Conservation (phyloP, 2,888 invertebrate species). For the Pristionchus fissidentatus region DNA sequence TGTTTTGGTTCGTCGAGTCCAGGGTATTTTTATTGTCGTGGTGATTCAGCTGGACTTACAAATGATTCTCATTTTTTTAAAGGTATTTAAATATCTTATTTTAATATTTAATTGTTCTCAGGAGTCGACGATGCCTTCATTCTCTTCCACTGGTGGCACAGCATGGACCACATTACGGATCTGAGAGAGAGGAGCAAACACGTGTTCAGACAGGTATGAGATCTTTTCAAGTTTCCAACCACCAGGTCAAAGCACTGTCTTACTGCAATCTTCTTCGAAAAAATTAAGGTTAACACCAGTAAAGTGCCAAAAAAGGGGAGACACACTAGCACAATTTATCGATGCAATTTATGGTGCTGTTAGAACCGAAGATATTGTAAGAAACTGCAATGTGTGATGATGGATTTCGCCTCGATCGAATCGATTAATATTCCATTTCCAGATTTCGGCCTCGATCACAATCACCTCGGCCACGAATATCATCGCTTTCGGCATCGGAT, state of each 20-base stretch:
- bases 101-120: slow-evolving; percentile 13
- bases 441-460: slow-evolving; percentile 69
- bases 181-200: slow-evolving; percentile 31
- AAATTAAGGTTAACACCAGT: too few relatives aligned
- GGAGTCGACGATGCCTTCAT: slow-evolving; percentile 75
- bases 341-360: too few relatives aligned
- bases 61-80: too few relatives aligned
- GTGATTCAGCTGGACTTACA: too few relatives aligned
- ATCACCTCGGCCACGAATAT: slow-evolving; percentile 74
- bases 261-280: not conserved
- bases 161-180: slow-evolving; percentile 54
- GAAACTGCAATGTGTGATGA: too few relatives aligned
- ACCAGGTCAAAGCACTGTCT: not conserved
- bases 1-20: too few relatives aligned
- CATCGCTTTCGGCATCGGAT: slow-evolving; percentile 74
- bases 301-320: too few relatives aligned
- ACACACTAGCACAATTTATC: too few relatives aligned
- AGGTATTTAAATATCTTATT: too few relatives aligned
- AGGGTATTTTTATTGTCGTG: too few relatives aligned
- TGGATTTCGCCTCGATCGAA: too few relatives aligned
- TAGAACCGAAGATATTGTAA: too few relatives aligned
- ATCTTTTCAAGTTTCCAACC: not conserved
- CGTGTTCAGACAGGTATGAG: slow-evolving; percentile 36
- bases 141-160: slow-evolving; percentile 71
- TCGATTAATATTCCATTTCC: not conserved